A percentile compares a stretch with the other conserved stretches of the same genome.
These are phyloP conservation scores for Podabrus alpinus DNA, from an alignment of 2,888 invertebrate genomes.

Conservation along the genomic window DNA sequence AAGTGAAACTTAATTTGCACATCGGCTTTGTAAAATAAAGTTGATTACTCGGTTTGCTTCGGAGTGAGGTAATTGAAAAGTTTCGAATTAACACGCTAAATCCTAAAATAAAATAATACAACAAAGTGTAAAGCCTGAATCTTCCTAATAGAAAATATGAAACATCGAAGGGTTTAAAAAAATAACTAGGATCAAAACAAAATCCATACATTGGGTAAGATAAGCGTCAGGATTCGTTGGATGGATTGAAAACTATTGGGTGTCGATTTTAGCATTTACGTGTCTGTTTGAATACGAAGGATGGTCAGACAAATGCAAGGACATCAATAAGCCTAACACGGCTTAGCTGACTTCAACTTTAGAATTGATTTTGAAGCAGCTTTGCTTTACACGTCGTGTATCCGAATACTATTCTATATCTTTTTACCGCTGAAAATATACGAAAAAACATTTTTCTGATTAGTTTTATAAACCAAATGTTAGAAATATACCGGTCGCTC, in stretches of 20 bases:
- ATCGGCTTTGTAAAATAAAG: neutral
- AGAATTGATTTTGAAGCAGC: constrained; percentile 43
- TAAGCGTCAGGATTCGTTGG: neutral
- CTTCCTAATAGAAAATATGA: neutral
- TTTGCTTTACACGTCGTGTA: neutral
- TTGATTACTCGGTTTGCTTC: neutral
- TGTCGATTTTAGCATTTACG: constrained; percentile 36
- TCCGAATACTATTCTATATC: neutral
- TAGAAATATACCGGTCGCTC: neutral
- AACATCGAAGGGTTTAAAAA: neutral
- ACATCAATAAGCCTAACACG: constrained; percentile 48
- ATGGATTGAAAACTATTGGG: constrained; percentile 29
- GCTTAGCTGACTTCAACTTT: constrained; percentile 37
- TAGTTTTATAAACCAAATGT: neutral
- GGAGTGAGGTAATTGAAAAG: neutral
- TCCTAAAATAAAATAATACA: neutral
- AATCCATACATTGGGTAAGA: constrained; percentile 1
- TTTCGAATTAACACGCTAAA: neutral
- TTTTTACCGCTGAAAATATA: neutral
- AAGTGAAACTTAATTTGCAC: neutral
- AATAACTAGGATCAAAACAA: neutral
- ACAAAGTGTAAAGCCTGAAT: neutral
- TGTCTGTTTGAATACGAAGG: constrained; percentile 37
- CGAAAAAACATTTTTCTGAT: neutral
- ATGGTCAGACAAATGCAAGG: constrained; percentile 45